Base-by-base conservation (phyloP, 2,888 invertebrate species). In the Cheilosia soror region DNA sequence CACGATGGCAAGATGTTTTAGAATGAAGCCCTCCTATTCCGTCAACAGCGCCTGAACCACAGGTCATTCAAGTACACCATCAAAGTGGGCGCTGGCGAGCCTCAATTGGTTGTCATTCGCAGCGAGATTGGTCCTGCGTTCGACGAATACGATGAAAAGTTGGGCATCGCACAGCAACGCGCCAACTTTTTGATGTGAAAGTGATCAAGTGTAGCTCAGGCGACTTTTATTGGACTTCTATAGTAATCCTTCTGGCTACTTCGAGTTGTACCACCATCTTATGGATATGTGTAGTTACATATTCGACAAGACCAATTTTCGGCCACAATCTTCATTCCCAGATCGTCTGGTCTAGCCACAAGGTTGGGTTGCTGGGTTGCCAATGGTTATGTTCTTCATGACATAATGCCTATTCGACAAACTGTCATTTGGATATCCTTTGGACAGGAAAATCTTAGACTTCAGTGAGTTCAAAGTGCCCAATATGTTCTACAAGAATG, bases 121-220 rank as follows among this genome's bases (percentile, higher is more conserved):
- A 91, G 95, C 4, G 96, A 94, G 93, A 91, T 96, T 87, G 96
- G 95, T 90, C 96, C 96, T 1, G 95, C 95, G 91, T 93, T 93
- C 89, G 95, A 96, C 89, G 90, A 94, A 80, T 89, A 93, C 65
- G 94, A 93, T 60, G 93, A 93, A 51, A 89, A 93, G 29, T 93
- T 95, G 62, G 94, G 94, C 87, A 92, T 95, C 88, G 93, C 94
- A 87, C 90, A 90, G 9, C 94, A 94, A 92, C 94, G 95, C 55
- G 89, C 94, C 40, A 94, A 94, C 92, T 95, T 95, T 89, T 96
- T 37, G 95, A 95, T 89, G 92, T 93, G 88, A 96, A 96, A 90
- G 93, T 93, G 13, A 94, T 97, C 88, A 93, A 94, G 31, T 95
- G 96, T 87, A 94, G 93, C 91, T 96, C 96, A 57, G 90, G 93